Evolutionary conservation across 2,113 vertebrate species (phyloP).

Genomic region (Cichladusa arquata): DNA sequence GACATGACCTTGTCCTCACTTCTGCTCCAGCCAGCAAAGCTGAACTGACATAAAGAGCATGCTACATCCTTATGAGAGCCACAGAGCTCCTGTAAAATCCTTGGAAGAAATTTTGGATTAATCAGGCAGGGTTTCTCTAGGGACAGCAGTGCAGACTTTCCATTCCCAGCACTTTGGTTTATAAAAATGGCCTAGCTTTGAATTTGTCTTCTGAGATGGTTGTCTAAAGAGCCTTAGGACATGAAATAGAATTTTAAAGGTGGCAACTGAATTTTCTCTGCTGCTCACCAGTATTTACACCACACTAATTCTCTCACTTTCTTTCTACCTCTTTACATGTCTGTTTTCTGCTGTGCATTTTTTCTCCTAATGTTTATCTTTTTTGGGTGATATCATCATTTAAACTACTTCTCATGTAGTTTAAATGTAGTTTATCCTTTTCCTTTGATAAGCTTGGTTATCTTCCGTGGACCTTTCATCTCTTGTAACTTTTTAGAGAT

Average conservation of each 20-base stretch:
- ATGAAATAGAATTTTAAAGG: not conserved
- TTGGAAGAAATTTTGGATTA: not conserved
- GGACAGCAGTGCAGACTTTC: not conserved
- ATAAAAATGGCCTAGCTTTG: not conserved
- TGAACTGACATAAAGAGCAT: not conserved
- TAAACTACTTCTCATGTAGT: not conserved
- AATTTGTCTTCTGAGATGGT: not conserved
- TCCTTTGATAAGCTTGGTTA: conserved; percentile 18
- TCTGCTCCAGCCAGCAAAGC: conserved; percentile 3
- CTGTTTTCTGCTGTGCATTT: not conserved
- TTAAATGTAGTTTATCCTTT: not conserved
- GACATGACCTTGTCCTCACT: not conserved
- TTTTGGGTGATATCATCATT: not conserved
- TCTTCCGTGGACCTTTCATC: not conserved
- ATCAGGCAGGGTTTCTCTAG: not conserved
- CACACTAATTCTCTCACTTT: not conserved
- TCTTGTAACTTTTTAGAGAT: not conserved
- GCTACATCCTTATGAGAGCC: not conserved
- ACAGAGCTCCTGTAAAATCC: not conserved
- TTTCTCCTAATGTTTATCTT: not conserved
- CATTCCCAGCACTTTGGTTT: not conserved
- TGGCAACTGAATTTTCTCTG: not conserved
- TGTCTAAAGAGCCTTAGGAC: not conserved
- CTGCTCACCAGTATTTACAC: not conserved
- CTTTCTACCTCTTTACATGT: not conserved